These are phyloP conservation scores for Cranoglanis bouderius DNA, from an alignment of 2,113 vertebrate genomes.

Conservation along the genomic window DNA sequence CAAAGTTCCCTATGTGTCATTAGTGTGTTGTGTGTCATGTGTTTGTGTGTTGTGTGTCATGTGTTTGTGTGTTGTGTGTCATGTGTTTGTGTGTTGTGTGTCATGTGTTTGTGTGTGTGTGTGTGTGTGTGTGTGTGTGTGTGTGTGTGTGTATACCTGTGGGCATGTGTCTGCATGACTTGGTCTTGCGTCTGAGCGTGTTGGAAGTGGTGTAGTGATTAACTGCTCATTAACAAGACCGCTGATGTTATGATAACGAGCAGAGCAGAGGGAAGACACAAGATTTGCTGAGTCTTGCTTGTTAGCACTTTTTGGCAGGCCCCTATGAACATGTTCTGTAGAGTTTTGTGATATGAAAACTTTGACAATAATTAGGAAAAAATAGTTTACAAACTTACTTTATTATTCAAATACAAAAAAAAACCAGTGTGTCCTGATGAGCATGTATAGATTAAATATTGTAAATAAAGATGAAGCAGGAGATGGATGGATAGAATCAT, in stretches of 20 bases:
- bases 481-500: neutral
- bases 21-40: neutral
- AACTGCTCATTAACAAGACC: conserved; percentile 21
- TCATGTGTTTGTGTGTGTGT: neutral
- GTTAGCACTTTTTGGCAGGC: conserved; percentile 8
- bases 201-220: conserved; percentile 44
- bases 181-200: neutral
- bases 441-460: too few species aligned
- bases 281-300: conserved; percentile 6
- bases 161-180: neutral
- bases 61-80: neutral
- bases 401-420: neutral
- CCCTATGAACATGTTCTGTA: neutral
- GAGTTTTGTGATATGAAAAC: neutral
- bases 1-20: neutral
- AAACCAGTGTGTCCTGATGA: neutral
- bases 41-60: neutral
- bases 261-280: neutral
- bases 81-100: neutral
- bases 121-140: too few species aligned
- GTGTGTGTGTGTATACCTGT: neutral
- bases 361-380: neutral
- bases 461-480: neutral
- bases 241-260: conserved; percentile 25
- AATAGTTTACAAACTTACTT: neutral